These are phyloP conservation scores for Scaptodrosophila latifasciaeformis DNA, from an alignment of 2,888 invertebrate genomes.

Conservation along the genomic window DNA sequence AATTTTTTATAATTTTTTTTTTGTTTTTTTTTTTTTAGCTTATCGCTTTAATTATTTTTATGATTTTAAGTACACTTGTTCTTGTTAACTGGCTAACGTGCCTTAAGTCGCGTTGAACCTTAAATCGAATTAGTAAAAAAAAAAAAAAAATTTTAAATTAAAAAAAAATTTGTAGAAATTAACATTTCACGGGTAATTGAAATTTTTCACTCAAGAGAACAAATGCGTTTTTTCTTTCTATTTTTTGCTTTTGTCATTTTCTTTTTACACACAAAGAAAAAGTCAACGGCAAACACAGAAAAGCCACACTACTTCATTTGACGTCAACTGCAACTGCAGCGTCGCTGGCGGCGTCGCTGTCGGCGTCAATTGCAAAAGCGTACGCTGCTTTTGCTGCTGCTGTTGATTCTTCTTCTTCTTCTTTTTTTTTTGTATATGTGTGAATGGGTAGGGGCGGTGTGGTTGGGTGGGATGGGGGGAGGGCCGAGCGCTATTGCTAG, in stretches of 20 bases:
- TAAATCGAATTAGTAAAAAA: too few species aligned
- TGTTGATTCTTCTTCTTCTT: too few species aligned
- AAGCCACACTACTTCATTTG: neutral
- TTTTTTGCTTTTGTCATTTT: constrained; percentile 5
- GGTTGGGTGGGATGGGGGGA: neutral
- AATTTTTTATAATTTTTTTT: too few species aligned
- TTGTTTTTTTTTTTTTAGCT: constrained; percentile 5
- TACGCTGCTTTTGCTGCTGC: neutral
- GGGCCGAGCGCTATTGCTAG: constrained; percentile 11
- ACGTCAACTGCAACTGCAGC: neutral
- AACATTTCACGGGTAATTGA: too few species aligned
- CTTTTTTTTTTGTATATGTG: neutral
- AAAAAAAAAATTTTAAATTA: neutral
- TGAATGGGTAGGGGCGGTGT: neutral
- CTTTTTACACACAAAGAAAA: neutral
- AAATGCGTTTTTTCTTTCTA: constrained; percentile 8
- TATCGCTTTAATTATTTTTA: constrained; percentile 19
- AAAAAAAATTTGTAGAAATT: neutral
- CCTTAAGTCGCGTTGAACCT: too few species aligned
- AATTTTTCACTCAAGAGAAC: too few species aligned
- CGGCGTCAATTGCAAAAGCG: neutral
- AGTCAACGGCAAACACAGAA: too few species aligned
- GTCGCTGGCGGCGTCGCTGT: neutral
- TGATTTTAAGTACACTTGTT: too few species aligned
- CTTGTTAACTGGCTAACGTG: too few species aligned